Conservation (phyloP, 2,888 invertebrate species). For the Ochlodes sylvanus region DNA sequence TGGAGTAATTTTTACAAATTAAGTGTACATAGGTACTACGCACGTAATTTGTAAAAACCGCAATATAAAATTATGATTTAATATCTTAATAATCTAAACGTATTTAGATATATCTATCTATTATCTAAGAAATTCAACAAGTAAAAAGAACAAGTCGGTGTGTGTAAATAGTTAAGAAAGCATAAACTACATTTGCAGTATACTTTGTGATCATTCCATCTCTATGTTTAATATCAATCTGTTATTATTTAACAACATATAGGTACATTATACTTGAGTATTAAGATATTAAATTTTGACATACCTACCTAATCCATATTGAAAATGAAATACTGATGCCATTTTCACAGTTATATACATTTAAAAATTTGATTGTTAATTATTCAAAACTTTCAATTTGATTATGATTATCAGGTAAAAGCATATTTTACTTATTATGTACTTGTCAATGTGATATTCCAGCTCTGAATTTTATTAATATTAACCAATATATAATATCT, state of each 20-base stretch:
- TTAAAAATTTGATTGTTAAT: background rate
- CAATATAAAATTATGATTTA: too few relatives aligned
- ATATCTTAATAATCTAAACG: too few relatives aligned
- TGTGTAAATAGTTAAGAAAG: background rate
- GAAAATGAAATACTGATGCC: background rate
- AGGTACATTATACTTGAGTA: too few relatives aligned
- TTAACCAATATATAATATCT: slow-evolving; percentile 52
- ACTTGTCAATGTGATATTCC: slow-evolving; percentile 8
- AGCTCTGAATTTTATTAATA: slow-evolving; percentile 14
- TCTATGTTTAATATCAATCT: background rate
- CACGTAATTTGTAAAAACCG: too few relatives aligned
- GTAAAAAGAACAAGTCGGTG: too few relatives aligned
- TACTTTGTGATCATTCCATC: slow-evolving; percentile 24
- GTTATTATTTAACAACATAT: too few relatives aligned
- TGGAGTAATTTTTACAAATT: too few relatives aligned
- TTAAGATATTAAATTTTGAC: background rate
- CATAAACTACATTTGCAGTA: slow-evolving; percentile 23
- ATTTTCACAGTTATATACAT: background rate
- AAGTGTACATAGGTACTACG: too few relatives aligned
- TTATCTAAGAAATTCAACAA: too few relatives aligned
- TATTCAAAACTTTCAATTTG: background rate
- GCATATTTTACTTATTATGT: background rate
- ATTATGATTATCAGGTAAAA: background rate
- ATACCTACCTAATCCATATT: background rate
- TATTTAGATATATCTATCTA: too few relatives aligned